Conservation (phyloP, 1,140 invertebrate genomes). For the Drosophila orena region DNA sequence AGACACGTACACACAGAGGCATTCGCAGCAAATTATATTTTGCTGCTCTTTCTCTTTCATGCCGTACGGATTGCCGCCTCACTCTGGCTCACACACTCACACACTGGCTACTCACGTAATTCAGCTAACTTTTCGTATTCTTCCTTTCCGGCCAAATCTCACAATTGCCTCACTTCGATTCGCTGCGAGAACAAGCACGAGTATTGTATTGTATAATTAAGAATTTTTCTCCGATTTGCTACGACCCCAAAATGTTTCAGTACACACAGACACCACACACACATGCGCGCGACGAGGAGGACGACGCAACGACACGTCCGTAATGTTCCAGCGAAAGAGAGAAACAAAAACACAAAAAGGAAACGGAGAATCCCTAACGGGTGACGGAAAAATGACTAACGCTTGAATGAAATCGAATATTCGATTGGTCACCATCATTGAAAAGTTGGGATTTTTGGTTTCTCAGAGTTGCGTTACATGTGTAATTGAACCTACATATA, state of each 20-base stretch:
- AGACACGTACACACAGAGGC: slow-evolving; percentile 23
- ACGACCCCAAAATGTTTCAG: slow-evolving; percentile 34
- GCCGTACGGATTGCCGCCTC: slow-evolving; percentile 68
- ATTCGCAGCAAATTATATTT: slow-evolving; percentile 59
- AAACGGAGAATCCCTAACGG: slow-evolving; percentile 11
- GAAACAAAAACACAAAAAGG: slow-evolving; percentile 12
- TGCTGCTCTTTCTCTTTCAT: slow-evolving; percentile 43
- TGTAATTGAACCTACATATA: too few relatives aligned
- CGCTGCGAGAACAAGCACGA: slow-evolving; percentile 40
- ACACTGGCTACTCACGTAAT: slow-evolving; percentile 67
- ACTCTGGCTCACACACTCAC: slow-evolving; percentile 54
- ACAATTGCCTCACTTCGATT: slow-evolving; percentile 37
- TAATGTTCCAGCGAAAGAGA: slow-evolving; percentile 39
- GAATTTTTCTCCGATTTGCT: slow-evolving; percentile 47
- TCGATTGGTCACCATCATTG: not conserved
- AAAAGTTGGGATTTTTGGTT: too few relatives aligned
- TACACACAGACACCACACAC: slow-evolving; percentile 58
- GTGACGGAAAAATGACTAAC: slow-evolving; percentile 1
- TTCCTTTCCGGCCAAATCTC: slow-evolving; percentile 39
- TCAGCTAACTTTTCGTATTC: slow-evolving; percentile 25
- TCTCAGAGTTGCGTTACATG: too few relatives aligned
- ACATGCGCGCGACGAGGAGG: slow-evolving; percentile 38
- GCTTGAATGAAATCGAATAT: slow-evolving; percentile 1
- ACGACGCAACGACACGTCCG: slow-evolving; percentile 55
- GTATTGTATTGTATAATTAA: slow-evolving; percentile 74